Percentiles rank a stretch among this genome's conserved stretches.
These are phyloP conservation scores for Arbacia lixula DNA, from an alignment of 53 echinoderm and acorn worm genomes.

Conservation along the genomic window DNA sequence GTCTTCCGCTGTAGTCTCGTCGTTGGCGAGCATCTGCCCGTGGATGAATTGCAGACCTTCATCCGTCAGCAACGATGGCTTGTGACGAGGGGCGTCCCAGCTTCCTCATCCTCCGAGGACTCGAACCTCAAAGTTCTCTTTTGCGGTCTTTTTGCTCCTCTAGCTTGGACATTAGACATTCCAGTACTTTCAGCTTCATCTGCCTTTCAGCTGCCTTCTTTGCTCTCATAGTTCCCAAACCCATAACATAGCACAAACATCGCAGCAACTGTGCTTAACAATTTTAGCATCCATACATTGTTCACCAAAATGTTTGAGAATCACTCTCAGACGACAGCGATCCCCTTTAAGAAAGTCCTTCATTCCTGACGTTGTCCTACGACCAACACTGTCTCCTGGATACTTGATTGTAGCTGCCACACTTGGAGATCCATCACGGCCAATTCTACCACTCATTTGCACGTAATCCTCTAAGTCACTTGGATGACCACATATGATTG, in stretches of 20 bases:
- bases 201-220: no score
- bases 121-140: no score
- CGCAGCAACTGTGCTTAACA: slow-evolving; percentile 10
- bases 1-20: no score
- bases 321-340: slow-evolving; percentile 19
- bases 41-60: no score
- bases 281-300: neutral
- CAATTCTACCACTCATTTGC: slow-evolving; percentile 64
- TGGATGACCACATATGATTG: slow-evolving; percentile 48
- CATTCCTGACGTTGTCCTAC: neutral
- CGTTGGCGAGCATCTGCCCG: no score
- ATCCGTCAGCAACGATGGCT: no score
- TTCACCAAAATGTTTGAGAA: slow-evolving; percentile 18
- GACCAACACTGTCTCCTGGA: slow-evolving; percentile 34
- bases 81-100: no score
- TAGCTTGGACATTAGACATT: no score
- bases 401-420: slow-evolving; percentile 37
- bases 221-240: no score
- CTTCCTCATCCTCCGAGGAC: no score
- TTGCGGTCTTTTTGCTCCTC: no score
- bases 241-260: slow-evolving; percentile 46
- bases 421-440: slow-evolving; percentile 56
- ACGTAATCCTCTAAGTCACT: slow-evolving; percentile 57
- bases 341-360: slow-evolving; percentile 29
- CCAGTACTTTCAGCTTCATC: no score